Base-by-base conservation (phyloP, 2,888 invertebrate species). In the Ariolimax columbianus region DNA sequence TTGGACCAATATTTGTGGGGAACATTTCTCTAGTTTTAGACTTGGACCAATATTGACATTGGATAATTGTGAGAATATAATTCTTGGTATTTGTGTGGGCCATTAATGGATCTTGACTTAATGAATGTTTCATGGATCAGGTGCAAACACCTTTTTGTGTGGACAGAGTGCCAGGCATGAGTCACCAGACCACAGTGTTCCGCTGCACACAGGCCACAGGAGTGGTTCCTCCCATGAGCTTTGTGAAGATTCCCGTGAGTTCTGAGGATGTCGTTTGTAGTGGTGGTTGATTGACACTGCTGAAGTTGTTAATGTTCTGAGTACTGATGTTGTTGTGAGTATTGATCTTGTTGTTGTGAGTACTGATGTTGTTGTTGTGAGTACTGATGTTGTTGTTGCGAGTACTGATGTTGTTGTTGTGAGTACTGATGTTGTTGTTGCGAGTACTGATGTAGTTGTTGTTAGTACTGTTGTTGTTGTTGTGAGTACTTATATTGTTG, bases 111-210 rank as follows among this genome's bases (percentile, higher is more conserved):
- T 59, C n/a, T 4, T 38, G 38, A 17, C 2, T 70, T 19, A 36
- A 4, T 19, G 36, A 4, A 9, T 36, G 38, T 36, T 77, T 77
- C 11, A 14, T 82, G 43, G 82, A 82, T 19, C 87, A 93, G 93
- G 94, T 94, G 36, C 88, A 91, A 86, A 93, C 92, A 14, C 93
- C 93, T 55, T 94, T 92, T 88, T 90, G 88, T 83, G 90, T 94
- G 11, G 91, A 93, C n/a, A 92, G 92, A 83, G 90, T 92, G 0
- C 87, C 90, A 19, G 90, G 90, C 17, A 78, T 90, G 66, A 90
- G 88, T 66, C 87, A 90, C 30, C 91, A 93, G 73, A 93, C 93
- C 86, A 90, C 90, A 55, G 93, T 92, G 36, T 94, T 92, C 87
- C 88, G 88, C 47, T 92, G 92, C 89, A 89, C 89, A 0, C 91